Percentiles rank a stretch among this genome's conserved stretches.
Evolutionary conservation across 2,797 vertebrate species (phyloP).

Genomic region (Danio jaintianensis): DNA sequence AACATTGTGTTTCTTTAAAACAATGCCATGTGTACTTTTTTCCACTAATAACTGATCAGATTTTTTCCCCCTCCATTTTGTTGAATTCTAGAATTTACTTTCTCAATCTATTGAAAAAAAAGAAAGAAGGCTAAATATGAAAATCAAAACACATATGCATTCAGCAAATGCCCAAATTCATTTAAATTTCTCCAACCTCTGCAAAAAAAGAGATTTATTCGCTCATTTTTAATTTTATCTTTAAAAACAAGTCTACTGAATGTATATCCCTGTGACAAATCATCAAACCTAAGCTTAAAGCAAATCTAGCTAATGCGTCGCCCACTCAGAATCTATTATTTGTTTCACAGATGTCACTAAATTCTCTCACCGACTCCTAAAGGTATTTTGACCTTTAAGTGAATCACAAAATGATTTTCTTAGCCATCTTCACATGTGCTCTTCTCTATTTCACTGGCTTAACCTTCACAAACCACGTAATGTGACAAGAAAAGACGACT

Average conservation of each 20-base stretch:
- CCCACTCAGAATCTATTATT: background rate
- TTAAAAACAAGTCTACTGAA: background rate
- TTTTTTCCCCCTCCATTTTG: background rate
- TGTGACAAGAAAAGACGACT: conserved; percentile 34
- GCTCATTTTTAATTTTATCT: background rate
- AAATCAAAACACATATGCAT: background rate
- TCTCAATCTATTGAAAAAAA: too few relatives aligned
- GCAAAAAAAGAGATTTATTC: background rate
- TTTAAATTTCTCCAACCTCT: background rate
- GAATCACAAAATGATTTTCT: conserved; percentile 18
- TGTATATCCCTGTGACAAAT: background rate
- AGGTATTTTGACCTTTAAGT: conserved; percentile 32
- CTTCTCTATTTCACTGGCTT: conserved; percentile 67
- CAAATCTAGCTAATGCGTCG: conserved; percentile 10
- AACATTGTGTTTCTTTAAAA: background rate
- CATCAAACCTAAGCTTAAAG: background rate
- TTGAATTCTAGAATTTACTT: background rate
- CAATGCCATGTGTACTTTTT: background rate
- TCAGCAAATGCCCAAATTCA: background rate
- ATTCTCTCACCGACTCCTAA: background rate
- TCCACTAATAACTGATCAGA: background rate
- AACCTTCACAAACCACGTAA: conserved; percentile 74
- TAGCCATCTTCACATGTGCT: background rate
- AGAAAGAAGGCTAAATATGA: too few relatives aligned
- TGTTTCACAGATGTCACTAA: background rate